Percentiles rank a stretch among this genome's conserved stretches.
These are phyloP conservation scores for Amiota communis DNA, from an alignment of 2,888 invertebrate species.

Conservation along the genomic window DNA sequence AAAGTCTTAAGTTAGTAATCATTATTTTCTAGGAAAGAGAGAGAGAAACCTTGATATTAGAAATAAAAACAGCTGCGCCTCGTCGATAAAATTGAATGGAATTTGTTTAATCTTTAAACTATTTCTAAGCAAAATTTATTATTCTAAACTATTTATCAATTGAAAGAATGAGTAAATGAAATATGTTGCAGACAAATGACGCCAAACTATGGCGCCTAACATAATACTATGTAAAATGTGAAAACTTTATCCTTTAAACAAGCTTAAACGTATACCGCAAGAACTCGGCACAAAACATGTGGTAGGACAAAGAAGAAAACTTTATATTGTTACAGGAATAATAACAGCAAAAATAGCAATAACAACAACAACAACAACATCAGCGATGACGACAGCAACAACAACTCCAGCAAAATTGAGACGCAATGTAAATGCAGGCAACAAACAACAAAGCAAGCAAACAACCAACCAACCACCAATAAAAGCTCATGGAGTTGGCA, in stretches of 20 bases:
- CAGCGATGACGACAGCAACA: neutral
- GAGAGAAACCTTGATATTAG: no score
- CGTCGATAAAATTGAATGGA: no score
- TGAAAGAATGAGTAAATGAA: neutral
- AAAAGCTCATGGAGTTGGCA: neutral
- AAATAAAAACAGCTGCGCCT: no score
- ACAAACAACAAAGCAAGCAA: neutral
- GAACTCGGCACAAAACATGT: neutral
- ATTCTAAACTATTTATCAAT: no score
- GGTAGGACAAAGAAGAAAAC: neutral
- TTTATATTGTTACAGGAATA: neutral
- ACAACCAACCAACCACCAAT: neutral
- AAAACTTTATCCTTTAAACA: no score
- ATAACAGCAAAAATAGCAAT: neutral
- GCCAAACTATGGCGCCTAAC: no score
- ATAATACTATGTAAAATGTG: no score
- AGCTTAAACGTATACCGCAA: no score
- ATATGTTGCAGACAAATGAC: neutral
- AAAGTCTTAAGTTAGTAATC: no score
- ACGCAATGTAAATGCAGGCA: neutral
- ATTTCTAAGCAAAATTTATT: no score
- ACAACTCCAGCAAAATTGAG: slow-evolving; percentile 9
- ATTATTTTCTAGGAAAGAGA: no score
- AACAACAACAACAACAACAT: neutral
- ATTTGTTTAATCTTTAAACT: no score